Conservation (phyloP, 1,140 invertebrate genomes). For the Bombus confusus region DNA sequence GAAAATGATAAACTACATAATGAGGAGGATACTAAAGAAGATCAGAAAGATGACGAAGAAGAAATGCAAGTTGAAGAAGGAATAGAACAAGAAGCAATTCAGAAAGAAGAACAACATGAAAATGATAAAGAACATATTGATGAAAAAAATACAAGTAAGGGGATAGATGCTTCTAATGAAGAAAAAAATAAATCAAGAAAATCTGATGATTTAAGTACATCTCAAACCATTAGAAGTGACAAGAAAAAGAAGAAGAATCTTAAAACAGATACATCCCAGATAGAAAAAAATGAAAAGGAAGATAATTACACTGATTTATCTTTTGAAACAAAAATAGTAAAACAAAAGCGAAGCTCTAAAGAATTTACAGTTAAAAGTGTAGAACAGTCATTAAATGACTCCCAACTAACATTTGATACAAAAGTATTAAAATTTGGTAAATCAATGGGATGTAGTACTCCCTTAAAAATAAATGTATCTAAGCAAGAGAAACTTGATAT, state of each 20-base stretch:
- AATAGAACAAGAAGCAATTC: background rate
- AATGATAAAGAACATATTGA: background rate
- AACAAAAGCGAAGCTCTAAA: conserved; percentile 5
- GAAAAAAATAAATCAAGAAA: conserved; percentile 14
- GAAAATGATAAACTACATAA: background rate
- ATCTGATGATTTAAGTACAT: background rate
- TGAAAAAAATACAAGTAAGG: background rate
- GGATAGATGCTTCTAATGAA: background rate
- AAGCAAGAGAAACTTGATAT: background rate
- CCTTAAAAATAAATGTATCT: conserved; percentile 39
- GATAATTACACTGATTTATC: background rate
- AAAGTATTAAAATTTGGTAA: conserved; percentile 18
- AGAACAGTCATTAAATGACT: conserved; percentile 30
- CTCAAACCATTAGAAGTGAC: background rate
- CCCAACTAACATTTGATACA: background rate
- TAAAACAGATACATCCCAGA: background rate
- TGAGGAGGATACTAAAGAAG: conserved; percentile 9
- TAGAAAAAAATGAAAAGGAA: background rate
- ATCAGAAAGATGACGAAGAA: conserved; percentile 29
- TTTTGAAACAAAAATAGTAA: background rate
- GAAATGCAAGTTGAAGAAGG: background rate
- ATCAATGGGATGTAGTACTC: conserved; percentile 60
- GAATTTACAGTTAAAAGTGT: background rate
- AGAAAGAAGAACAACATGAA: background rate
- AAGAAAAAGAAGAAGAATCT: background rate